Conservation (phyloP, 2,888 invertebrate genomes). For the Micoletzkya japonica region DNA sequence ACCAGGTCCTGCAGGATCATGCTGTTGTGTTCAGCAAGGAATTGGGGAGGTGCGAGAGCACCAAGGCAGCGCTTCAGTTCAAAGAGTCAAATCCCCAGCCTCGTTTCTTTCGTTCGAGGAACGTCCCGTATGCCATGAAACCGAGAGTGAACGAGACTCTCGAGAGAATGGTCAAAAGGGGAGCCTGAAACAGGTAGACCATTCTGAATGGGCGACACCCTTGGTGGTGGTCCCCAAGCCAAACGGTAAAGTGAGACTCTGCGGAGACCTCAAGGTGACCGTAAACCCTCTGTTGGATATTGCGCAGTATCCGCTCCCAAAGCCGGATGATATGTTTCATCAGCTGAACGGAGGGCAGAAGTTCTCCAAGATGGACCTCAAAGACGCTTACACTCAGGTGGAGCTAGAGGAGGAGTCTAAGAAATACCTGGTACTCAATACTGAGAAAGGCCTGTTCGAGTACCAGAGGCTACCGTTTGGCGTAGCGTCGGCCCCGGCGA, state of each 20-base stretch:
- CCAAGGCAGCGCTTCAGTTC: constrained; percentile 18
- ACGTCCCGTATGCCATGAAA: constrained; percentile 12
- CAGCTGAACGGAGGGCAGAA: constrained; percentile 30
- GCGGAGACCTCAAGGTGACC: constrained; percentile 30
- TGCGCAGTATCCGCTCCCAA: constrained; percentile 32
- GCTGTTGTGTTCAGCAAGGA: constrained; percentile 9
- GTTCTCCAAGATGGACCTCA: constrained; percentile 35
- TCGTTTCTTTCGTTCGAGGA: background rate
- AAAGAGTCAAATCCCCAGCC: constrained; percentile 5
- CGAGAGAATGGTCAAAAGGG: constrained; percentile 11
- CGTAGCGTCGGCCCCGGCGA: constrained; percentile 41
- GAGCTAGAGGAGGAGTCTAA: constrained; percentile 37
- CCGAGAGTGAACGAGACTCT: constrained; percentile 7
- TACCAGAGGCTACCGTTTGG: constrained; percentile 49
- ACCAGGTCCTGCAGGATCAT: background rate
- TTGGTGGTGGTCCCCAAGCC: constrained; percentile 16
- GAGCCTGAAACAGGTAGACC: constrained; percentile 9
- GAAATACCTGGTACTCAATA: constrained; percentile 34
- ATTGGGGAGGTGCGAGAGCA: constrained; percentile 14
- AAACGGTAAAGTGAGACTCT: constrained; percentile 8
- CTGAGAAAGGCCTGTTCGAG: constrained; percentile 41
- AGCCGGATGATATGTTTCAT: constrained; percentile 32
- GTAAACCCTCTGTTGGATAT: constrained; percentile 31
- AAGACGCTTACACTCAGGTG: constrained; percentile 45
- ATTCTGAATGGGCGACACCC: constrained; percentile 15